Base-by-base conservation (phyloP, 1,140 invertebrate species). In the Panagrolaimus sp. region DNA sequence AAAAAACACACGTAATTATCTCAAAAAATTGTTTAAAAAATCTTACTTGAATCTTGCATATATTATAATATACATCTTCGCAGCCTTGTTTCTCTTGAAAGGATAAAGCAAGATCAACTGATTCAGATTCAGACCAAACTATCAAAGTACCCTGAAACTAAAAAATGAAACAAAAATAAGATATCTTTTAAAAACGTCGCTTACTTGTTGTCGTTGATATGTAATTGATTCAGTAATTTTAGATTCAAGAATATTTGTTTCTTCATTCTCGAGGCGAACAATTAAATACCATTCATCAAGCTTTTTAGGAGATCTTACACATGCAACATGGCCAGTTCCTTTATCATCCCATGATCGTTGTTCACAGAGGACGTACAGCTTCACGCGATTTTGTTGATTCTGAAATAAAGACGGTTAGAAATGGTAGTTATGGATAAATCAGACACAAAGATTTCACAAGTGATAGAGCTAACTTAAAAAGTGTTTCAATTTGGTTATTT, bases 11-110 rank as follows among this genome's bases (percentile, higher is more conserved):
- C 9, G 71, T 71, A 38, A 38, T 38, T 38, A 38, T 4, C 2
- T 4, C 31, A 38, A 4, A 7, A 38, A 38, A 4, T 4, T 38
- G 31, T 38, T 4, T n/a, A 14, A 44, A 23, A 16, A 74, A 45
- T 45, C 13, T n/a, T 3, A 76, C 81, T 64, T 83, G 81, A 23
- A 92, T 91, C 87, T 96, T 91, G 86, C 96, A 99, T 81, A 99
- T 98, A 86, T 97, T 97, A 78, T 96, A 94, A 96, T 96, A 99
- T 77, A 99, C 97, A 86, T 98, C 96, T 88, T 98, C 94, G 87
- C 96, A 99, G 83, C 96, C 96, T 70, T 91, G 92, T 86, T 97
- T 98, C 85, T 99, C 96, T 88, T 99, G 96, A 87, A 99, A 99
- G 88, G 93, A 97, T 72, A 99, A 86, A 48, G 96, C 96, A 79